Base-by-base conservation (phyloP, 2,113 vertebrate genomes). In the Osmerus eperlanus region DNA sequence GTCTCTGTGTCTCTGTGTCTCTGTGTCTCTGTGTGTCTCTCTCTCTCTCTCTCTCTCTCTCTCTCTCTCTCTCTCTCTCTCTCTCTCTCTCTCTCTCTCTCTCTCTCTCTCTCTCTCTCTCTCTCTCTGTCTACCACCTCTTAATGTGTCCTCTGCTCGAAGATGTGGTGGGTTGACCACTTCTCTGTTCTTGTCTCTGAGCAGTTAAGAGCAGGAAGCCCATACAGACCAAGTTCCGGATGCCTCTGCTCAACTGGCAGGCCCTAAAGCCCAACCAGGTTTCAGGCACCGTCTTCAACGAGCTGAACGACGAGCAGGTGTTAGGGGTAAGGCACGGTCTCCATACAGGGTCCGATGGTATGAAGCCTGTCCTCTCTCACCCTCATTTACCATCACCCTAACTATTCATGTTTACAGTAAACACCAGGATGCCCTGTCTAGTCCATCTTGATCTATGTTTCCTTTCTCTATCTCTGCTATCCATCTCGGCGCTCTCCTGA, bases 201-300 rank as follows among this genome's bases (percentile, higher is more conserved):
- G 83, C 87, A 68, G 68, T 92, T 51, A 97, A 94, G 84, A 78
- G 87, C 77, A 96, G 94, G 81, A 94, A 96, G 71, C 74, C 94
- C n/a, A 95, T 97, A 76, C 91, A 96, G 84, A 95, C 95, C 23
- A 97, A 96, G 88, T 94, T 90, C 85, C 91, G 88, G 71, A 96
- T 97, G 96, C 96, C 95, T 0, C 71, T 93, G 79, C 88, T 97
- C 36, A 97, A 97, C 89, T 97, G 96, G 96, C 95, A 96, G 77
- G 88, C 95, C 0, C 79, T 97, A 81, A 95, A 96, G 71, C 92
- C 95, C 55, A 95, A 80, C 77, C 95, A 97, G 85, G 93, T 97
- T 65, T 83, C 90, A 0, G 95, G 95, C 67, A 97, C 96, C 0
- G 92, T 97, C 73, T 97, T 97, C 87, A 93, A 89, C 0, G 95